A percentile compares a stretch with the other conserved stretches of the same genome.
These are phyloP conservation scores for Petrocephalus zakoni DNA, from an alignment of 2,113 vertebrate genomes.

Conservation along the genomic window DNA sequence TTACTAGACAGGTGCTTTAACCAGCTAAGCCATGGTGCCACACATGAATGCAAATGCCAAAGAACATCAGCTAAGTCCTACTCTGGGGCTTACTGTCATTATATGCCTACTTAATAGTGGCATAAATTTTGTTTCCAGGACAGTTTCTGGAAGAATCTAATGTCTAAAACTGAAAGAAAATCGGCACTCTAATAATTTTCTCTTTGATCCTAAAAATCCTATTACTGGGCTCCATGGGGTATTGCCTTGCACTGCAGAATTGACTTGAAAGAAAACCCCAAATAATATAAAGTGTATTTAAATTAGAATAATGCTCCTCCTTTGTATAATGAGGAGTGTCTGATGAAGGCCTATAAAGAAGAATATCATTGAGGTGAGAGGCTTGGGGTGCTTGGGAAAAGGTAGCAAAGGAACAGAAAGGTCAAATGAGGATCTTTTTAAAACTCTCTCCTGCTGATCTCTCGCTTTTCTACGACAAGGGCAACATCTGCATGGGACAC, in stretches of 20 bases:
- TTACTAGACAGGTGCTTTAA: too few relatives aligned
- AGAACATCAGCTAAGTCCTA: background rate
- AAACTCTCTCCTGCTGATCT: background rate
- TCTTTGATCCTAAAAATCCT: conserved; percentile 19
- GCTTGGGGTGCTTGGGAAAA: background rate
- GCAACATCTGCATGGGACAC: background rate
- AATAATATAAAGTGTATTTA: conserved; percentile 6
- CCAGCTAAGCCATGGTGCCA: too few relatives aligned
- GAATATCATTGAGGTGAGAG: background rate
- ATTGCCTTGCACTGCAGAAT: conserved; percentile 4
- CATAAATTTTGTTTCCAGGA: background rate
- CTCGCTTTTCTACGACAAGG: background rate
- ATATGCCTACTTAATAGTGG: background rate
- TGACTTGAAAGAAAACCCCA: background rate
- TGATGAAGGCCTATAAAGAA: background rate
- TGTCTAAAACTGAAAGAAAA: conserved; percentile 10
- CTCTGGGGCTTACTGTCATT: background rate
- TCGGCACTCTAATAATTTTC: conserved; percentile 3
- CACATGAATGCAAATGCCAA: background rate
- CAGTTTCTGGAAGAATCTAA: background rate
- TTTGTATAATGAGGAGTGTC: conserved; percentile 5
- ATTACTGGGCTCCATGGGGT: conserved; percentile 13
- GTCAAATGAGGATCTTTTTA: background rate
- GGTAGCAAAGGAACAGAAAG: background rate
- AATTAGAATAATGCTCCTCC: conserved; percentile 12